Conservation (phyloP, 2,888 invertebrate species). For the Agrochola lychnidis region DNA sequence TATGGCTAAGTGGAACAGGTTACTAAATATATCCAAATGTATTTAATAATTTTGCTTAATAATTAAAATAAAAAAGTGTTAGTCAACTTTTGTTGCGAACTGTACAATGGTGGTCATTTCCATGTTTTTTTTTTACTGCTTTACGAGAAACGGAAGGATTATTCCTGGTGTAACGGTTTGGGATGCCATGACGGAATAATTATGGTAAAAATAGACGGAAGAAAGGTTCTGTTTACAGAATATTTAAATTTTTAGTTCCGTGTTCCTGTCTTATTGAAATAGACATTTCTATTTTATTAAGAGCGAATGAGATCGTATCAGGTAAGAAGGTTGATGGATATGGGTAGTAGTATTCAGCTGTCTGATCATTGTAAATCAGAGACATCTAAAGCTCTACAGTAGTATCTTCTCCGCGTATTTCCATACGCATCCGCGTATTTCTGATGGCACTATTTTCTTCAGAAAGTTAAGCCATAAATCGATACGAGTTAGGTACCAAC, state of each 20-base stretch:
- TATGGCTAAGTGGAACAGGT: too few relatives aligned
- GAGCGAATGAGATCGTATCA: conserved; percentile 21
- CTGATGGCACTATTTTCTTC: not conserved
- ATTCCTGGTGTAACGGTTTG: not conserved
- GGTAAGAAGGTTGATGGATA: conserved; percentile 23
- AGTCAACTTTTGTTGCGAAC: not conserved
- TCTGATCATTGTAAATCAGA: conserved; percentile 33
- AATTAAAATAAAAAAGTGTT: too few relatives aligned
- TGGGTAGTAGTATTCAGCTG: conserved; percentile 33
- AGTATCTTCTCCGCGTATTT: not conserved
- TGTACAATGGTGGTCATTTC: conserved; percentile 2
- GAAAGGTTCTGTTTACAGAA: not conserved
- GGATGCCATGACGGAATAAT: not conserved
- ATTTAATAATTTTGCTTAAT: too few relatives aligned
- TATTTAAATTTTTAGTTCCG: not conserved
- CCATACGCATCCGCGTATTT: not conserved
- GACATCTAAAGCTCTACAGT: conserved; percentile 1
- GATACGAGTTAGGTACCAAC: not conserved
- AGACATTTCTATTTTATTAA: conserved; percentile 20
- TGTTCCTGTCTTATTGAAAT: conserved; percentile 11
- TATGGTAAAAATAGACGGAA: not conserved
- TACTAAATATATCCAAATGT: too few relatives aligned
- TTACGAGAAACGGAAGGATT: conserved; percentile 7
- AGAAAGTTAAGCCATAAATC: not conserved
- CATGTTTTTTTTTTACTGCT: conserved; percentile 22